Conservation (phyloP, 2,888 invertebrate species). For the Esperia sulphurella region DNA sequence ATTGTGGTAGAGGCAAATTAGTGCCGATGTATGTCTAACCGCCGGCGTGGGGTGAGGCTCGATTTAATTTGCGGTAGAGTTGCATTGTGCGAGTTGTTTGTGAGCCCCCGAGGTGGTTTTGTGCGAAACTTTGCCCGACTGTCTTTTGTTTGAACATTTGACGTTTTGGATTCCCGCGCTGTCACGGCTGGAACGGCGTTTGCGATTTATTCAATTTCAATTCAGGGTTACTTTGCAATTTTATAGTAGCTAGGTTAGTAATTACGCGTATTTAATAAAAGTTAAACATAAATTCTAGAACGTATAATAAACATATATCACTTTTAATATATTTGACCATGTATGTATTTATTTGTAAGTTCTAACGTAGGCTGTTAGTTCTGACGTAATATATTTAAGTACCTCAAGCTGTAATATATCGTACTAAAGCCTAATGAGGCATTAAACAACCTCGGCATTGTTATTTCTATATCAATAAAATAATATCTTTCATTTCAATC, state of each 20-base stretch:
- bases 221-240: conserved; percentile 3
- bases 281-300: background rate
- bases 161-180: conserved; percentile 29
- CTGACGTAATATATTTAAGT: too few species aligned
- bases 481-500: background rate
- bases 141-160: conserved; percentile 45
- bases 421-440: background rate
- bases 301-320: background rate
- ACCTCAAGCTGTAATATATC: too few species aligned
- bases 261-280: too few species aligned
- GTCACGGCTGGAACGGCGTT: conserved; percentile 21
- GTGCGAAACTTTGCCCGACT: conserved; percentile 36
- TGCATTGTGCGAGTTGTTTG: conserved; percentile 55
- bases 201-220: conserved; percentile 42
- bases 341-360: background rate
- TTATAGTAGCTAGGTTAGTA: too few species aligned
- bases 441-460: too few species aligned
- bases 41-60: conserved; percentile 27
- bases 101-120: conserved; percentile 15
- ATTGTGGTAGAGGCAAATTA: conserved; percentile 51
- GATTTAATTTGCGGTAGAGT: conserved; percentile 51
- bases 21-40: conserved; percentile 51
- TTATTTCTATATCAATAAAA: too few species aligned
- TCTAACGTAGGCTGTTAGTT: background rate
- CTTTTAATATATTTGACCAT: background rate